Base-by-base conservation (phyloP, 2,797 vertebrate genomes). In the Dendrocincla tyrannina region DNA sequence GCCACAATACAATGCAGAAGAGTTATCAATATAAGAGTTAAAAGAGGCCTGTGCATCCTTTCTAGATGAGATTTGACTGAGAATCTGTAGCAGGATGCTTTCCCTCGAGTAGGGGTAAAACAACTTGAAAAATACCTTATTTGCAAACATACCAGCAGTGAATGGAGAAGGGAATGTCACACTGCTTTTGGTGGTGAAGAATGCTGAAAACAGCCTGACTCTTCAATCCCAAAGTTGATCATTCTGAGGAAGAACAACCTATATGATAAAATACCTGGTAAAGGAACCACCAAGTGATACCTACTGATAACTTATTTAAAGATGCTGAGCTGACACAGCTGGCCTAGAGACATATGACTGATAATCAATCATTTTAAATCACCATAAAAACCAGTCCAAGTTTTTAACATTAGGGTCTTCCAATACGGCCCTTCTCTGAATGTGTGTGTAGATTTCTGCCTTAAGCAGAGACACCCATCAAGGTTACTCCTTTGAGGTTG, bases 91-190 rank as follows among this genome's bases (percentile, higher is more conserved):
- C 27, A 67, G 22, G 11, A 24, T 13, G 11, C 6, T 53, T 18
- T 78, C 9, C 13, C 30, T 37, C 9, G 5, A 37, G 22, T 35
- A 10, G 9, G 22, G 6, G 4, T 46, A 24, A 60, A 55, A 24
- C 13, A 53, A 12, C 22, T 47, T 0, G 0, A 49, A 55, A 27
- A 60, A 11, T 8, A 60, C 7, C 8, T 53, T 42, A 9, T 37
- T 47, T 67, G 13, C 18, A 37, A 60, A 25, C 16, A 23, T 28
- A 35, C 13, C 32, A 47, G 16, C 17, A 25, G 30, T 73, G 59
- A 73, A 37, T 4, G 39, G 11, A 72, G 73, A 53, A 84, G 13
- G 10, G 4, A 15, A 6, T 32, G 20, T 32, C 17, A 27, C 10
- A 8, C 9, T 33, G n/a, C 16, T 30, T 46, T 35, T 59, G n/a